Base-by-base conservation (phyloP, 2,888 invertebrate genomes). In the Marasmarcha lunaedactyla region DNA sequence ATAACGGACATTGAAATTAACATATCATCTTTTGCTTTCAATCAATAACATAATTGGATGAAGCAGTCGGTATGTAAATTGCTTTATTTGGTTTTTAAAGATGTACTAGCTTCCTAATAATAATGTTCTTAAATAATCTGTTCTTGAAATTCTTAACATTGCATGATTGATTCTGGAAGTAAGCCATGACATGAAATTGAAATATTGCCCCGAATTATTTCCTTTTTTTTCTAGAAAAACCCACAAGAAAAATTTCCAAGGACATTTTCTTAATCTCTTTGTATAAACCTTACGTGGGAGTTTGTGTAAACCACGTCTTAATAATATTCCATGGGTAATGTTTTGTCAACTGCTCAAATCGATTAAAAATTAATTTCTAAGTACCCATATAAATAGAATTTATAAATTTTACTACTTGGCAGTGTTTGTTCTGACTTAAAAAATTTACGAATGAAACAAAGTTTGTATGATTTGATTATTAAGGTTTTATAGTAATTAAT, bases 51-150 rank as follows among this genome's bases (percentile, higher is more conserved):
- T 70, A 61, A 65, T 63, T 67, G 79, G 81, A 81, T 60, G 64
- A 65, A 63, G 61, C 79, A 78, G 81, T 81, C 51, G 81, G 81
- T 83, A 81, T 67, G 81, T 83, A 81, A 73, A 61, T 46, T 51
- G 51, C 55, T 62, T 60, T 52, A 44, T 59, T 36, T 57, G 41
- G 47, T 48, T 52, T 44, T 43, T 42, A 51, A 56, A 64, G 59
- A 65, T 55, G 63, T 59, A 66, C 58, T 58, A 60, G 51, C 57
- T 67, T 60, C 61, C 61, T 20, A 37, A 14, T 35, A 35, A 5
- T 33, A 2, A 9, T 15, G 36, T 26, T 14, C 36, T 35, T n/a
- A n/a, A n/a, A 13, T 38, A 26, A 7, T 38, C 2, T 39, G 15
- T n/a, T n/a, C n/a, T 34, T 5, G 6, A 35, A 9, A 35, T 13